Percentiles rank a stretch among this genome's conserved stretches.
Evolutionary conservation across 2,113 vertebrate species (phyloP).

Genomic region (Plestiodon gilberti): DNA sequence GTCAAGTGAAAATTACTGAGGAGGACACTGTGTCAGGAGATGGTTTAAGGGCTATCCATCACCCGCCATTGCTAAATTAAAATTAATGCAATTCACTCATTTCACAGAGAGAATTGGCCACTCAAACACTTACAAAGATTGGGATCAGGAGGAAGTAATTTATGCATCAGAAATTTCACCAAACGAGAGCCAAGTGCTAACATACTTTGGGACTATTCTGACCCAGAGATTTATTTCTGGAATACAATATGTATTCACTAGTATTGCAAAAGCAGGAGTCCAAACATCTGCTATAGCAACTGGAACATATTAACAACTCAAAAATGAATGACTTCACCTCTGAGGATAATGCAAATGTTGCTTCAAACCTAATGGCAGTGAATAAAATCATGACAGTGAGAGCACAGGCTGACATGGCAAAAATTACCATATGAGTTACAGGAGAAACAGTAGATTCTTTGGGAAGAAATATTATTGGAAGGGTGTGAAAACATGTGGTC

Average conservation of each 20-base stretch:
- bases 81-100: conserved; percentile 65
- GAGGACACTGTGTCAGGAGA: conserved; percentile 68
- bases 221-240: conserved; percentile 45
- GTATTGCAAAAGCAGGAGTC: conserved; percentile 59
- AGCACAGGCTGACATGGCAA: conserved; percentile 45
- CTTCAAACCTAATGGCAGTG: conserved; percentile 18
- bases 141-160: conserved; percentile 65
- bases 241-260: conserved; percentile 63
- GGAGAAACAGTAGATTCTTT: conserved; percentile 29
- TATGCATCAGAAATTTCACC: conserved; percentile 62
- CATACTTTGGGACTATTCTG: conserved; percentile 60
- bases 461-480: conserved; percentile 37
- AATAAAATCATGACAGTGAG: conserved; percentile 35
- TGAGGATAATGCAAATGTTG: conserved; percentile 37
- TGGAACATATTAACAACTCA: conserved; percentile 46
- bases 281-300: conserved; percentile 38
- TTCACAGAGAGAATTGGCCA: conserved; percentile 54
- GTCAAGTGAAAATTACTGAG: conserved; percentile 60
- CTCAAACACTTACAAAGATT: conserved; percentile 67
- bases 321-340: conserved; percentile 1
- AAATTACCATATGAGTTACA: conserved; percentile 40
- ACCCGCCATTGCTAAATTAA: conserved; percentile 57
- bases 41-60: conserved; percentile 68
- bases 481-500: conserved; percentile 50
- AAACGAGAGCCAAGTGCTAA: conserved; percentile 59